phyloP scores from a whole-genome alignment of 2,113 vertebrate genomes.

The Leptobrachium leishanense region DNA sequence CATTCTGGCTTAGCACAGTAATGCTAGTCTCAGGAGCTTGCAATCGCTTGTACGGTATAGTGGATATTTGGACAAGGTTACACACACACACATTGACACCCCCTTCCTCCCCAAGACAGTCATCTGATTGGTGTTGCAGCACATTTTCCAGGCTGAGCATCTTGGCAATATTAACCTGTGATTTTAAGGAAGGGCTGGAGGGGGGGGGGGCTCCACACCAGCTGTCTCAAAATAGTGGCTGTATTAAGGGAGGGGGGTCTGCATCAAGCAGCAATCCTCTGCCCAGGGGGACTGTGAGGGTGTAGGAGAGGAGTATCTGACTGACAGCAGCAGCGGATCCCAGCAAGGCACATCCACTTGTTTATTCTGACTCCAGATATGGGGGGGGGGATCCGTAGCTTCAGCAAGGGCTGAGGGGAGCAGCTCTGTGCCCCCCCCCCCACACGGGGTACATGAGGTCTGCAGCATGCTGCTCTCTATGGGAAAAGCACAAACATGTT shows the following conservation, averaged over 20 bases:
- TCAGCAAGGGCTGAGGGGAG: slow-evolving; percentile 50
- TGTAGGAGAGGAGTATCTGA: slow-evolving; percentile 54
- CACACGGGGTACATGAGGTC: slow-evolving; percentile 3
- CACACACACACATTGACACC: no score
- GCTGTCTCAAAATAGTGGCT: neutral
- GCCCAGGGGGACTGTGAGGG: no score
- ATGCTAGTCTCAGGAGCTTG: no score
- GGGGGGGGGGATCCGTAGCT: slow-evolving; percentile 58
- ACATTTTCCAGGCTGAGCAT: no score
- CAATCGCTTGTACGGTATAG: no score
- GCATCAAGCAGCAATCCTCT: no score
- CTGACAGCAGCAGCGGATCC: slow-evolving; percentile 69
- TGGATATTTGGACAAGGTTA: no score
- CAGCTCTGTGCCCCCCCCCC: neutral
- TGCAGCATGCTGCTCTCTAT: slow-evolving; percentile 1
- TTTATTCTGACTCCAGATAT: slow-evolving; percentile 56
- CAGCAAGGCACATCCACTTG: slow-evolving; percentile 39
- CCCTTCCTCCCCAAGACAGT: no score
- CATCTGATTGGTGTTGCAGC: no score
- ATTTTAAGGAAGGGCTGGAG: no score
- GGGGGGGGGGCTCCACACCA: neutral
- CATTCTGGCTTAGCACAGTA: no score
- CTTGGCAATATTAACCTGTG: no score
- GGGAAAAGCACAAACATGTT: neutral
- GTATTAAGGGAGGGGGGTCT: neutral